Conservation (phyloP, 1,140 invertebrate species). For the Hylaeus anthracinus region DNA sequence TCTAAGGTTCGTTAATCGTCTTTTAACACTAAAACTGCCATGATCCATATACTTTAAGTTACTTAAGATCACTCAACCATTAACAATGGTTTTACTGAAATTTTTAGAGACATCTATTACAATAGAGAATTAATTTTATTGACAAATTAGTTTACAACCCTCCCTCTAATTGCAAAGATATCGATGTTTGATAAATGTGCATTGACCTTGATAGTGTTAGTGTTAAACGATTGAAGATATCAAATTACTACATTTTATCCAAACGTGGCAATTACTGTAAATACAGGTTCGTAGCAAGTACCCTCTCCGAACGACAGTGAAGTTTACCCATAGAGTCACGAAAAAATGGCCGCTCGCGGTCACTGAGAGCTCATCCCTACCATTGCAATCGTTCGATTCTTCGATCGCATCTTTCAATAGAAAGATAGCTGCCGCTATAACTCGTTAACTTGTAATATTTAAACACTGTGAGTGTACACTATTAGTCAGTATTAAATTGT, state of each 20-base stretch:
- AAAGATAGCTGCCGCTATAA: neutral
- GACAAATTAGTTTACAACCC: too few relatives aligned
- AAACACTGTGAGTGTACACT: neutral
- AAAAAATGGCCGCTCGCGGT: neutral
- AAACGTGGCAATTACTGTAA: conserved; percentile 2
- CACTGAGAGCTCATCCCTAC: neutral
- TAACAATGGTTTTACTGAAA: too few relatives aligned
- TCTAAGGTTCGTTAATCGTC: neutral
- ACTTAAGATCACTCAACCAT: too few relatives aligned
- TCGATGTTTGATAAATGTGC: too few relatives aligned
- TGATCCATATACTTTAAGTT: too few relatives aligned
- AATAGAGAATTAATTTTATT: too few relatives aligned
- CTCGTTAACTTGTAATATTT: conserved; percentile 1
- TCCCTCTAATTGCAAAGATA: too few relatives aligned
- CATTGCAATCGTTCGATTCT: too few relatives aligned
- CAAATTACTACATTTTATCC: neutral
- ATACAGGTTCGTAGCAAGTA: conserved; percentile 22
- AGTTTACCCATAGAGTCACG: neutral
- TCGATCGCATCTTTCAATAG: neutral
- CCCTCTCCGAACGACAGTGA: neutral
- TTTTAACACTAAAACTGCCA: neutral
- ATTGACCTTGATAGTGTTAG: too few relatives aligned
- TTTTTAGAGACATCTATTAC: too few relatives aligned
- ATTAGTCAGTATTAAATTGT: conserved; percentile 33
- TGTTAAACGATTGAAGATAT: neutral